A percentile compares a stretch with the other conserved stretches of the same genome.
Conservation (phyloP, 2,113 vertebrate genomes). For the Cyprinus carpio region DNA sequence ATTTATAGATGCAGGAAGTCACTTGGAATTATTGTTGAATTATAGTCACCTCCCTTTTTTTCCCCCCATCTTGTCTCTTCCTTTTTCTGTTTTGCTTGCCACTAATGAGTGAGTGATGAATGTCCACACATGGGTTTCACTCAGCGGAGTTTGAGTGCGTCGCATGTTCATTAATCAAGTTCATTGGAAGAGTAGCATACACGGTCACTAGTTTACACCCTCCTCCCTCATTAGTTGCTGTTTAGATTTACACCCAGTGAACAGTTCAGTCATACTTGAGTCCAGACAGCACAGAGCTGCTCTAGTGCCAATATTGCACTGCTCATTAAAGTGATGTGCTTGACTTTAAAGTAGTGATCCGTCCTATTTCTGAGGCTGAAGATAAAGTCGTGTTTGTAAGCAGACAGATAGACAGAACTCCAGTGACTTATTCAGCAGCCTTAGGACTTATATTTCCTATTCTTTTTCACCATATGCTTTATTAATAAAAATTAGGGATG, state of each 20-base stretch:
- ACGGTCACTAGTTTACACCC: conserved; percentile 32
- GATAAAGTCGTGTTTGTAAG: neutral
- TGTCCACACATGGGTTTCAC: neutral
- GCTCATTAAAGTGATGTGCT: conserved; percentile 37
- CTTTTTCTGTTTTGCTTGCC: conserved; percentile 36
- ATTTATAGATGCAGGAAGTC: conserved; percentile 4
- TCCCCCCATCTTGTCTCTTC: neutral
- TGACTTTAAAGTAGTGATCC: conserved; percentile 27
- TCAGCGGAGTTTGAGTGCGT: conserved; percentile 23
- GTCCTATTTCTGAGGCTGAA: conserved; percentile 1
- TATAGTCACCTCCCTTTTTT: neutral
- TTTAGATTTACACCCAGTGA: conserved; percentile 21
- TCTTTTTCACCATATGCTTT: neutral
- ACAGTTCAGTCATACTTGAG: conserved; percentile 7
- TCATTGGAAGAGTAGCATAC: conserved; percentile 35
- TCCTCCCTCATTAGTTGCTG: conserved; percentile 19
- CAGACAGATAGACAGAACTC: neutral
- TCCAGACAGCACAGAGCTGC: conserved; percentile 11
- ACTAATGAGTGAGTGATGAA: conserved; percentile 52
- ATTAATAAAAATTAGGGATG: no score
- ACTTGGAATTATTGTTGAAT: neutral
- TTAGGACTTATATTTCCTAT: neutral
- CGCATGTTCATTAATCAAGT: conserved; percentile 57
- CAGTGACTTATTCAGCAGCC: neutral
- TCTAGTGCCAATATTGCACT: neutral